Conservation (phyloP, 2,113 vertebrate genomes). For the Tragelaphus imberbis region DNA sequence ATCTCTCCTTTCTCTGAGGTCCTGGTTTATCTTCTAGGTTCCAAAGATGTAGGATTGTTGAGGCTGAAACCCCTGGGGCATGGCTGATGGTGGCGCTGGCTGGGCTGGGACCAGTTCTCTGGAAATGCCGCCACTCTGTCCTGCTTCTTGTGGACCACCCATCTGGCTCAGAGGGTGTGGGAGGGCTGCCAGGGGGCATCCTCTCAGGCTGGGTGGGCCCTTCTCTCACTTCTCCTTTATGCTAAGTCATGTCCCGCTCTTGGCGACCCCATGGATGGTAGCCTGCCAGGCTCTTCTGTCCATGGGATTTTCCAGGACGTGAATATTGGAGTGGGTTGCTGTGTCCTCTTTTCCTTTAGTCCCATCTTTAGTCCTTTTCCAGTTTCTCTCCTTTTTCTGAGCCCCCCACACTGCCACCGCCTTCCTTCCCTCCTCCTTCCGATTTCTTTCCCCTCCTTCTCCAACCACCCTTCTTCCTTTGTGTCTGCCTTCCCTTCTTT, state of each 20-base stretch:
- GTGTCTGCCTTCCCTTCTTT: neutral
- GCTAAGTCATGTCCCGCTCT: neutral
- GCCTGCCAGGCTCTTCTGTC: neutral
- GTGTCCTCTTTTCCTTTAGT: neutral
- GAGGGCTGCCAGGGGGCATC: neutral
- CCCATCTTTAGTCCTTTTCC: neutral
- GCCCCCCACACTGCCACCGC: neutral
- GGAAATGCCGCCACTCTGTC: neutral
- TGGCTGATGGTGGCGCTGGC: fast-evolving
- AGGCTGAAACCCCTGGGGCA: neutral
- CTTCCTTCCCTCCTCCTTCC: neutral
- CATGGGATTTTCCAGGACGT: neutral
- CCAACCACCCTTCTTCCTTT: neutral
- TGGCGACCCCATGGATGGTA: neutral
- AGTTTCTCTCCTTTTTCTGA: neutral
- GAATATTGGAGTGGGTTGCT: neutral
- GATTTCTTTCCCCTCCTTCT: no score
- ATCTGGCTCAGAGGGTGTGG: neutral
- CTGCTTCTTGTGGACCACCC: neutral
- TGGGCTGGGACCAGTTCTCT: neutral
- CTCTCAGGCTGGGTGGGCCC: neutral
- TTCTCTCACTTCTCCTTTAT: neutral
- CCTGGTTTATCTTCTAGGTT: neutral
- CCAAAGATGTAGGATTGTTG: neutral
- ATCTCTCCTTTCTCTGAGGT: neutral